Conservation (phyloP, 2,113 vertebrate species). For the Gorsachius goisagi region DNA sequence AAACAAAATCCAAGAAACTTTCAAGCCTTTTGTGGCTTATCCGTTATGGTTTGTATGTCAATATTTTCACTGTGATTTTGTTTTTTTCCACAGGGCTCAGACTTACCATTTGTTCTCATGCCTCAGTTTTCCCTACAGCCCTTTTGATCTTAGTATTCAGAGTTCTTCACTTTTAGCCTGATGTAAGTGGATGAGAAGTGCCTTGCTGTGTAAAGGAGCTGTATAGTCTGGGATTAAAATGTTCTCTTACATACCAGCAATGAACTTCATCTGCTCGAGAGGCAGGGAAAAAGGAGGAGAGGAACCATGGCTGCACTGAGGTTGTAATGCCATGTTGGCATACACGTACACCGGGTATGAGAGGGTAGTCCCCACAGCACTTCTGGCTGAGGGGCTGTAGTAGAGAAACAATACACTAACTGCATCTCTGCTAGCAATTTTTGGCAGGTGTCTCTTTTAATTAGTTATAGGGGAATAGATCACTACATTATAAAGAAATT, state of each 20-base stretch:
- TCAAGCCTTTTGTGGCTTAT: not conserved
- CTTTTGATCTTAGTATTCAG: not conserved
- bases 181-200: not conserved
- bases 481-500: not conserved
- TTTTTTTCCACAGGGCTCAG: not conserved
- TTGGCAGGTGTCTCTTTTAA: not conserved
- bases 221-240: not conserved
- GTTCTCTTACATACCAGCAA: not conserved
- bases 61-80: not conserved
- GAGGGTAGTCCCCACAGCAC: not conserved
- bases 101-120: not conserved
- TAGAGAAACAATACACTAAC: not conserved
- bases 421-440: not conserved
- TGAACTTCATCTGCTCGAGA: not conserved
- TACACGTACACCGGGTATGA: fast-evolving
- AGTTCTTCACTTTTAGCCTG: not conserved
- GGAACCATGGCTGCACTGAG: not conserved
- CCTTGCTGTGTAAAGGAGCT: not conserved
- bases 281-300: not conserved
- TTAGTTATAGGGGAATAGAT: not conserved
- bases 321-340: not conserved
- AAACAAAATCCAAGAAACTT: not conserved
- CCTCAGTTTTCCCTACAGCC: not conserved
- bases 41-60: not conserved
- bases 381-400: not conserved